These are phyloP conservation scores for Eurosta solidaginis DNA, from an alignment of 1,140 invertebrate genomes.

Conservation along the genomic window DNA sequence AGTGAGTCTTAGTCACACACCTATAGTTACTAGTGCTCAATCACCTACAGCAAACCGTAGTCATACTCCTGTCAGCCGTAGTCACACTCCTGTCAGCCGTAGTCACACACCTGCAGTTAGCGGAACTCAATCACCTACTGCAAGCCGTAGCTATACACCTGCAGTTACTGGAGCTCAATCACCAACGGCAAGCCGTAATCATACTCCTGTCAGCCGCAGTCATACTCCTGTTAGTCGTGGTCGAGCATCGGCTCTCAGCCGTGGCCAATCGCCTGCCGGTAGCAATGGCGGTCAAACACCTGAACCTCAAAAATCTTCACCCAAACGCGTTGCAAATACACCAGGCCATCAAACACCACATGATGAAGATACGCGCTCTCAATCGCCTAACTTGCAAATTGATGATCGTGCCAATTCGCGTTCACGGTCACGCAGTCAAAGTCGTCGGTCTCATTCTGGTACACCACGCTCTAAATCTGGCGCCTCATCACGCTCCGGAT, in stretches of 20 bases:
- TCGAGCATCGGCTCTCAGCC: neutral
- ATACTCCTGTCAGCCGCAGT: neutral
- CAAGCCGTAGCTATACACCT: neutral
- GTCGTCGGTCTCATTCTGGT: constrained; percentile 39
- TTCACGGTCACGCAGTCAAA: constrained; percentile 45
- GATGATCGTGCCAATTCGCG: constrained; percentile 60
- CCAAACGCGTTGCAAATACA: constrained; percentile 2
- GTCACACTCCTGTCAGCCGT: neutral
- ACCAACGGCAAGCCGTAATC: neutral
- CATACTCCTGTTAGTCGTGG: neutral
- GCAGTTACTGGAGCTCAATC: neutral
- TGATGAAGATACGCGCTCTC: constrained; percentile 55
- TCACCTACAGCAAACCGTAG: too few species aligned
- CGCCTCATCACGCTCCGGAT: constrained; percentile 60
- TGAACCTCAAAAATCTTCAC: neutral
- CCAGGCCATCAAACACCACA: constrained; percentile 12
- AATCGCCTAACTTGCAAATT: constrained; percentile 61
- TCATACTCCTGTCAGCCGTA: neutral
- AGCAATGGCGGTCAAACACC: neutral
- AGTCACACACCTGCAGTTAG: constrained; percentile 30
- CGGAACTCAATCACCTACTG: constrained; percentile 30
- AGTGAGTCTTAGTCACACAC: too few species aligned
- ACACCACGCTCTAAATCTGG: constrained; percentile 46
- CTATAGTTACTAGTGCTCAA: too few species aligned
- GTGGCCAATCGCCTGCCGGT: neutral